phyloP scores from a whole-genome alignment of 2,888 invertebrate genomes.

The Drosophila mimica region DNA sequence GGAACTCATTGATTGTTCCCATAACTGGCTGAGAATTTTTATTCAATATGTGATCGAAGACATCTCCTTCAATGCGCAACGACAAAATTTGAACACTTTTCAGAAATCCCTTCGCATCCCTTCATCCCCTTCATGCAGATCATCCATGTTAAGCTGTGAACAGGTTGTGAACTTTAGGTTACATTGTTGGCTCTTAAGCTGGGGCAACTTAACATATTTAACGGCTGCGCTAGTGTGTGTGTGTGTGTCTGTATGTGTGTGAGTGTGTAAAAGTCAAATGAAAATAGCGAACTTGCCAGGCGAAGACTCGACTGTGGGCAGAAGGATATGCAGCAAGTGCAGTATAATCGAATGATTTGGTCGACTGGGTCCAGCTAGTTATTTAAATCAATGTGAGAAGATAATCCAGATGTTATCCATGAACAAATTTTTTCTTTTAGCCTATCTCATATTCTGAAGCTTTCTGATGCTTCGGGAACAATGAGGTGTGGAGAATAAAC shows the following conservation, averaged over 20 bases:
- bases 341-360: constrained; percentile 15
- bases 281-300: constrained; percentile 22
- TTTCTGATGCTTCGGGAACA: not conserved
- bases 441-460: not conserved
- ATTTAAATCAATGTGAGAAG: constrained; percentile 8
- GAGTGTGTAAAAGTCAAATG: constrained; percentile 15
- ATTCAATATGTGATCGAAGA: not conserved
- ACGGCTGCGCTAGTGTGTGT: constrained; percentile 34
- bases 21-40: not conserved
- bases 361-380: constrained; percentile 6
- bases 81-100: not conserved
- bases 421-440: not conserved
- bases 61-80: not conserved
- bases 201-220: constrained; percentile 67
- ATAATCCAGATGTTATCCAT: constrained; percentile 19
- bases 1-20: too few relatives aligned
- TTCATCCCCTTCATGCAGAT: not conserved
- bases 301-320: not conserved
- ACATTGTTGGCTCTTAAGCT: constrained; percentile 60
- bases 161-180: constrained; percentile 42
- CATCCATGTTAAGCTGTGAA: constrained; percentile 7
- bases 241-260: constrained; percentile 4
- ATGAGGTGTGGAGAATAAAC: not conserved
- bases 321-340: not conserved
- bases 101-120: not conserved